Base-by-base conservation (phyloP, 53 echinoderm and acorn worm species). In the Paelopatides confundens region DNA sequence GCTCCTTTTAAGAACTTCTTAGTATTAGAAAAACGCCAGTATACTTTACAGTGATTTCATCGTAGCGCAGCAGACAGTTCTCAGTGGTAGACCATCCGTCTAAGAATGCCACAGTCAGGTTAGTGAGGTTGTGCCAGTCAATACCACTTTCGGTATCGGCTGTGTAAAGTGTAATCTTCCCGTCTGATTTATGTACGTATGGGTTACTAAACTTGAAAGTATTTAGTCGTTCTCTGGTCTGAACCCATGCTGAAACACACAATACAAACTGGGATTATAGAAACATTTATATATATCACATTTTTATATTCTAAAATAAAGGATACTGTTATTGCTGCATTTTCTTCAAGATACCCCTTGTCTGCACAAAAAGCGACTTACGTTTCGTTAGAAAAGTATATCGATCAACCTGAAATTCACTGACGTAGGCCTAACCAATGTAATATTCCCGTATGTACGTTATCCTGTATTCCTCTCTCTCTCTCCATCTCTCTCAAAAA, bases 161-260 rank as follows among this genome's bases (percentile, higher is more conserved):
- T 51, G 35, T 63, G 70, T 87, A 93, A 58, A 58, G 1, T 23
- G 58, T 58, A 18, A 58, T 23, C 58, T 58, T 58, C 0, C 21
- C 24, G 58, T 3, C 58, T 6, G 21, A 21, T 21, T 23, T 23
- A 18, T 95, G 39, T 11, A 71, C 77, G 78, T 91, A 91, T 6
- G 95, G 76, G 3, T 70, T 51, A 18, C 89, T 86, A 47, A 93
- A 95, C 31, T 65, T 76, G 8, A 88, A 86, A 0, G 93, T 89
- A 39, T 88, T 63, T 6, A 31, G 53, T 28, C 95, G 83, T 21
- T 88, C 86, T 39, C 93, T 83, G 21, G 95, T 89, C 21, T 69
- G 62, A 31, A 63, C 78, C 95, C 95, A 95, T 11, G 93, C 95
- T 95, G 2, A 6, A 58, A 58, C 1, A 58, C n/a, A 58, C 2